Percentiles rank a stretch among this genome's conserved stretches.
Evolutionary conservation across 2,888 invertebrate species (phyloP).

Genomic region (Pyrrhia umbra): DNA sequence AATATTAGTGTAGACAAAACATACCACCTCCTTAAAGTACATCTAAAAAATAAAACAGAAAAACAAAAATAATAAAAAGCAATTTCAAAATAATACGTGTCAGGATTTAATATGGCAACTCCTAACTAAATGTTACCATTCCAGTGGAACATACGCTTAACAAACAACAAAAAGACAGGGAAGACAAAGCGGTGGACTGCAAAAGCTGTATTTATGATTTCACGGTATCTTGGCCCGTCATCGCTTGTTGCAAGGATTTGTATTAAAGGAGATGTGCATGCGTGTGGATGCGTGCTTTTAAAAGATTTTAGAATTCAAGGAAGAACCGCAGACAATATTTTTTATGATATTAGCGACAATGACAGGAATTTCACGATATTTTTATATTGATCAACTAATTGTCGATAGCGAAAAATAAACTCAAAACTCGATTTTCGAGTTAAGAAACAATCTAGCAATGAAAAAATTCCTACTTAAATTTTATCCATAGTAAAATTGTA

Average conservation of each 20-base stretch:
- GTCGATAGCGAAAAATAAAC: no score
- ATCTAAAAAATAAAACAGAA: neutral
- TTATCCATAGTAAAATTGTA: neutral
- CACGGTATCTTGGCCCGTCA: conserved; percentile 81
- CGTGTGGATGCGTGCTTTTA: conserved; percentile 38
- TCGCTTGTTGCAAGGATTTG: conserved; percentile 69
- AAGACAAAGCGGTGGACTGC: conserved; percentile 65
- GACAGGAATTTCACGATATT: no score
- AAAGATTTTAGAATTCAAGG: neutral
- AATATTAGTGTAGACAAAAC: neutral
- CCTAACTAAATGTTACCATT: conserved; percentile 54
- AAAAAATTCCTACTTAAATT: neutral
- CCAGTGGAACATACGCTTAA: conserved; percentile 42
- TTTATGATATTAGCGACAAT: neutral
- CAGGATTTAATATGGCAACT: conserved; percentile 33
- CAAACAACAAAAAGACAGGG: conserved; percentile 61
- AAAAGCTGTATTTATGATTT: conserved; percentile 84
- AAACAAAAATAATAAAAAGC: conserved; percentile 8
- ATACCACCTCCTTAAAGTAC: neutral
- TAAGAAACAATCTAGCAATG: neutral
- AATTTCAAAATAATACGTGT: conserved; percentile 33
- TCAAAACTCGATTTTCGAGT: no score
- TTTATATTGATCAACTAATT: no score
- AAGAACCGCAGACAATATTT: neutral
- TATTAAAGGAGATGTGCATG: conserved; percentile 64